Evolutionary conservation across 2,113 vertebrate species (phyloP).

Genomic region (Oostethus manadensis): DNA sequence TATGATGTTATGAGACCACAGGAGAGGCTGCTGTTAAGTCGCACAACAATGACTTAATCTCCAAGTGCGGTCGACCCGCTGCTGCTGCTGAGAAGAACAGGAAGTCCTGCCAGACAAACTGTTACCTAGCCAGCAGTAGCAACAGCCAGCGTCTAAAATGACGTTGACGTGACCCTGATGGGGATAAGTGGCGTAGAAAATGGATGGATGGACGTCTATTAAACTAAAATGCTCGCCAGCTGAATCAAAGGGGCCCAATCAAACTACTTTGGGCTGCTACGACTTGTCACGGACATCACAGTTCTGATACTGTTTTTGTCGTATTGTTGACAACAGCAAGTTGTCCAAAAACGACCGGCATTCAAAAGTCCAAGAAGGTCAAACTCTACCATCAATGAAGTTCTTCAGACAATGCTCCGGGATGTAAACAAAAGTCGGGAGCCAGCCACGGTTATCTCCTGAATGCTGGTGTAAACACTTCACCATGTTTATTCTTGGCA

Average conservation of each 20-base stretch:
- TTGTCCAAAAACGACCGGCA: too few species aligned
- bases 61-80: not conserved
- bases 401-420: not conserved
- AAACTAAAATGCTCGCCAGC: conserved; percentile 22
- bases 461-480: conserved; percentile 9
- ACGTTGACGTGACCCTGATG: too few species aligned
- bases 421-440: conserved; percentile 43
- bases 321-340: too few species aligned
- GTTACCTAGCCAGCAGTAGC: not conserved
- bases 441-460: conserved; percentile 9
- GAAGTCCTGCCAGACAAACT: not conserved
- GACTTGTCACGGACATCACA: conserved; percentile 15
- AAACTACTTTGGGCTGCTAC: conserved; percentile 23
- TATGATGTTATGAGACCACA: too few species aligned
- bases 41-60: not conserved
- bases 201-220: too few species aligned
- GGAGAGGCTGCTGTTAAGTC: too few species aligned
- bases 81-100: conserved; percentile 10
- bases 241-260: conserved; percentile 23
- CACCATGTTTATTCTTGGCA: conserved; percentile 12
- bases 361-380: too few species aligned
- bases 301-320: not conserved
- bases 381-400: not conserved
- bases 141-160: not conserved
- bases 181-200: too few species aligned